Conservation (phyloP, 2,888 invertebrate genomes). For the Cheiracanthium punctorium region DNA sequence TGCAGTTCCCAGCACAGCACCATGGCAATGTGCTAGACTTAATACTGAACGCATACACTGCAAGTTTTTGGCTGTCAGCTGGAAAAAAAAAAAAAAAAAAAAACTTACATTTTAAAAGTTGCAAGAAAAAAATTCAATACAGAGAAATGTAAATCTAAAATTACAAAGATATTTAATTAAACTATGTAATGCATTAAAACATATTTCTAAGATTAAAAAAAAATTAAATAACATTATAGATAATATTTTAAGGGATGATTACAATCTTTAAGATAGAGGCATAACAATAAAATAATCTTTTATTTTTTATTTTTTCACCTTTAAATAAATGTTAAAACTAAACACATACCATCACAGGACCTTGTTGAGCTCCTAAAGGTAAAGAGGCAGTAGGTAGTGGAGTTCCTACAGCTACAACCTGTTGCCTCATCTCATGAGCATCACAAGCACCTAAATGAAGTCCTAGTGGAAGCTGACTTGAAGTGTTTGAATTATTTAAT, state of each 20-base stretch:
- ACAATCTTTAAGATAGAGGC: too few relatives aligned
- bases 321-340: too few relatives aligned
- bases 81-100: slow-evolving; percentile 70
- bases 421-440: slow-evolving; percentile 86
- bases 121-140: too few relatives aligned
- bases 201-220: too few relatives aligned
- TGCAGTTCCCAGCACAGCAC: slow-evolving; percentile 91
- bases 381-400: slow-evolving; percentile 88
- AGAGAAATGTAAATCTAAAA: too few relatives aligned
- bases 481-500: slow-evolving; percentile 30
- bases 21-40: slow-evolving; percentile 92
- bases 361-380: slow-evolving; percentile 86
- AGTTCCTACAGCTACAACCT: slow-evolving; percentile 97
- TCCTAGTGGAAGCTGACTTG: slow-evolving; percentile 73
- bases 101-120: too few relatives aligned
- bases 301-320: too few relatives aligned
- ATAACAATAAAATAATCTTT: too few relatives aligned
- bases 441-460: slow-evolving; percentile 79
- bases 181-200: too few relatives aligned
- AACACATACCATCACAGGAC: slow-evolving; percentile 86
- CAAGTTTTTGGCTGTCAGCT: slow-evolving; percentile 95
- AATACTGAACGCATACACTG: slow-evolving; percentile 96
- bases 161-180: too few relatives aligned
- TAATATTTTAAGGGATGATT: too few relatives aligned
- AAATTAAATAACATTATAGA: too few relatives aligned